Evolutionary conservation across 2,113 vertebrate genomes (phyloP).

Genomic region (Helogale parvula): DNA sequence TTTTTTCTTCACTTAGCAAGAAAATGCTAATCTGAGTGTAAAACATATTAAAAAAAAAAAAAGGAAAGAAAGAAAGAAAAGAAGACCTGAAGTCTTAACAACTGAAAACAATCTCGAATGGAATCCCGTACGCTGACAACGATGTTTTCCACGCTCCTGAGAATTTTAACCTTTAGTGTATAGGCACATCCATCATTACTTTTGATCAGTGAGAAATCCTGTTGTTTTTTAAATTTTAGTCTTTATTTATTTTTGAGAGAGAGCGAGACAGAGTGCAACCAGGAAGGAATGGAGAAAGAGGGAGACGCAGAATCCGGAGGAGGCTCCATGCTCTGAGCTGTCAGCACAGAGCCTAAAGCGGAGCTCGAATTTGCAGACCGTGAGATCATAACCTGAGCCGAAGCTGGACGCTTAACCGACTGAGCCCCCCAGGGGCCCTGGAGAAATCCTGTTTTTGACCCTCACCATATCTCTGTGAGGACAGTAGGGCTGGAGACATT

Average conservation of each 20-base stretch:
- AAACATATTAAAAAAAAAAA: not conserved
- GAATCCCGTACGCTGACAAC: not conserved
- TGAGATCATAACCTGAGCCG: no score
- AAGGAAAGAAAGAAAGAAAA: not conserved
- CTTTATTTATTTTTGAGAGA: no score
- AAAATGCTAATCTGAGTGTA: not conserved
- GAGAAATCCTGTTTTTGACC: not conserved
- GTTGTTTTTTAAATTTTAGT: not conserved
- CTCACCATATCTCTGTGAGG: accelerated
- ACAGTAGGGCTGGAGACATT: not conserved
- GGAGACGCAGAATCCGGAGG: no score
- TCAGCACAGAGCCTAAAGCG: no score
- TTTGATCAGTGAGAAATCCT: not conserved
- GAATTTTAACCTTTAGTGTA: not conserved
- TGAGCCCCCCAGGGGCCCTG: no score
- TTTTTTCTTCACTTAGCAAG: not conserved
- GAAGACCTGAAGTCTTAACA: not conserved
- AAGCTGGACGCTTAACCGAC: no score
- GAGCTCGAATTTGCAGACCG: no score
- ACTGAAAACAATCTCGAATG: not conserved
- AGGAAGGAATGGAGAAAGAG: no score
- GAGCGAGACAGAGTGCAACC: no score
- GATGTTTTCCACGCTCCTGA: not conserved
- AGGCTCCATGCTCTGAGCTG: no score
- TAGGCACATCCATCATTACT: not conserved